Conservation (phyloP, 2,888 invertebrate genomes). For the Syrista parreyssii region DNA sequence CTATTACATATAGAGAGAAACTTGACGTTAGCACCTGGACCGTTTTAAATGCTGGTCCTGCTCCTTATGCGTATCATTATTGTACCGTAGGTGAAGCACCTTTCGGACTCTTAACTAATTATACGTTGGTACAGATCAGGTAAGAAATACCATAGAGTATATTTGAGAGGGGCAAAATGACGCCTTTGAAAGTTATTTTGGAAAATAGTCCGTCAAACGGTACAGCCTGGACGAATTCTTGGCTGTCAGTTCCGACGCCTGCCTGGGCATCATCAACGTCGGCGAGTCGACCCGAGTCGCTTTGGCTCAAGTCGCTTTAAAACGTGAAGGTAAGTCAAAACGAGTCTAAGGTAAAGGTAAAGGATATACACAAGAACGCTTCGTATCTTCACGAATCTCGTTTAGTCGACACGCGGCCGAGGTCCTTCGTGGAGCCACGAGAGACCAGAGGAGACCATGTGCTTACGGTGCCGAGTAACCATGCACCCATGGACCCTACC, state of each 20-base stretch:
- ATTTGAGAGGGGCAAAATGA: background rate
- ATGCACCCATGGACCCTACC: background rate
- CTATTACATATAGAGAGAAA: background rate
- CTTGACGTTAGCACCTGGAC: background rate
- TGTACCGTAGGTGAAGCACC: background rate
- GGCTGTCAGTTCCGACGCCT: conserved; percentile 6
- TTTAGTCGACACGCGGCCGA: background rate
- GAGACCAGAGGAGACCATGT: background rate
- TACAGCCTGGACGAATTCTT: conserved; percentile 1
- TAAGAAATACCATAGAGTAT: background rate
- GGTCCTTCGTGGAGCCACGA: background rate
- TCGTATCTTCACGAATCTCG: background rate
- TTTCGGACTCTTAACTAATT: background rate
- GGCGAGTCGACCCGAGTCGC: background rate
- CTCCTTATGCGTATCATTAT: background rate
- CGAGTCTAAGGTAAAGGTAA: background rate
- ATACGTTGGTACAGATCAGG: background rate
- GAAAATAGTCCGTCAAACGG: conserved; percentile 1
- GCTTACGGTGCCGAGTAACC: background rate
- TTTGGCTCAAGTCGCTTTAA: background rate
- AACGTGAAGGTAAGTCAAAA: background rate
- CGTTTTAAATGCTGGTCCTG: background rate
- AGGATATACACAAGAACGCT: background rate
- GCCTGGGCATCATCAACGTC: background rate
- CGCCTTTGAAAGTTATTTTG: background rate